A percentile compares a stretch with the other conserved stretches of the same genome.
Evolutionary conservation across 2,113 vertebrate genomes (phyloP).

Genomic region (Tamias sibiricus): DNA sequence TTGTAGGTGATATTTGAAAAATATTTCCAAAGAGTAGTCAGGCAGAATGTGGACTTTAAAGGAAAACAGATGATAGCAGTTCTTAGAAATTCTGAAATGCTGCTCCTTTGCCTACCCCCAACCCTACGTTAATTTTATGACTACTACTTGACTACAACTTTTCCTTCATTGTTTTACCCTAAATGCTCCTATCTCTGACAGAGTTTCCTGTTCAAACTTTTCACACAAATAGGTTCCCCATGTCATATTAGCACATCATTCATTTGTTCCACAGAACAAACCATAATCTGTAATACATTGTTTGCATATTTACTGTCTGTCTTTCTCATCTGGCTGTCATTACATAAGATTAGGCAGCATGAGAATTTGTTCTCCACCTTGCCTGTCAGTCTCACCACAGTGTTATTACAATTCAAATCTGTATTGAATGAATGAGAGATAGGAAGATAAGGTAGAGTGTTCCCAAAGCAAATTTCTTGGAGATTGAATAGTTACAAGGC

Average conservation of each 20-base stretch:
- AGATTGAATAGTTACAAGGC: neutral
- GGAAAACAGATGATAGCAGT: neutral
- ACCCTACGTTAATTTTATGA: neutral
- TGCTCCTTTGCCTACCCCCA: neutral
- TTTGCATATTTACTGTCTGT: neutral
- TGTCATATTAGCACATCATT: neutral
- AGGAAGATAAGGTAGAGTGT: neutral
- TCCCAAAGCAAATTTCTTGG: neutral
- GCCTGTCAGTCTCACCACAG: neutral
- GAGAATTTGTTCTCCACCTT: neutral
- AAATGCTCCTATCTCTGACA: neutral
- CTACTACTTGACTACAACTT: neutral
- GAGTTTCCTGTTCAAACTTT: neutral
- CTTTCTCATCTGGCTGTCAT: neutral
- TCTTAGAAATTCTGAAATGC: conserved; percentile 29
- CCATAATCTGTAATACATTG: neutral
- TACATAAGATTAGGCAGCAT: neutral
- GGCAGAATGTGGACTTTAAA: neutral
- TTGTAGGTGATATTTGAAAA: conserved; percentile 27
- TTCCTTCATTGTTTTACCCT: neutral
- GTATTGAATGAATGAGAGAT: neutral
- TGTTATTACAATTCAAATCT: neutral
- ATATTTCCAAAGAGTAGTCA: neutral
- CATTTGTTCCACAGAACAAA: neutral
- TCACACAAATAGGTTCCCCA: neutral